These are phyloP conservation scores for Amblyopsis rosae DNA, from an alignment of 2,113 vertebrate genomes.

Conservation along the genomic window DNA sequence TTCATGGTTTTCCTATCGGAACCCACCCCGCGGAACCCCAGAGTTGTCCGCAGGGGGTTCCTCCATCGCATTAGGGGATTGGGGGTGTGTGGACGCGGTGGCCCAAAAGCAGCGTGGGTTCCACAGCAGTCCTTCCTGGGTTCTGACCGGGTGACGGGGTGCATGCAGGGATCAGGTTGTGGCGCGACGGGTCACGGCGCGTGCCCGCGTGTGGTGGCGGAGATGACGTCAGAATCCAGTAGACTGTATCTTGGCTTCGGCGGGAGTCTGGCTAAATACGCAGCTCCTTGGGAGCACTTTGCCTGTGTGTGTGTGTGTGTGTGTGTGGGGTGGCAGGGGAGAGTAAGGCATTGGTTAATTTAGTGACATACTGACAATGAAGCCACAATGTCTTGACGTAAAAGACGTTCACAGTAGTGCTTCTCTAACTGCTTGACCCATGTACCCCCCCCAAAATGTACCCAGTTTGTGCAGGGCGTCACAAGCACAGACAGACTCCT, in stretches of 20 bases:
- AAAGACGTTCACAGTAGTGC: neutral
- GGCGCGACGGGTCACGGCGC: neutral
- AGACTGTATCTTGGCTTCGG: conserved; percentile 66
- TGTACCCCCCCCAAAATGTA: too few species aligned
- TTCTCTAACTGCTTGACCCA: too few species aligned
- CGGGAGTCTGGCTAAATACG: conserved; percentile 6
- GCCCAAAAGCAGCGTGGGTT: too few species aligned
- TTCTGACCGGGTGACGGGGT: neutral
- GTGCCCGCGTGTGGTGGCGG: conserved; percentile 11
- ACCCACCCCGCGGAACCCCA: neutral
- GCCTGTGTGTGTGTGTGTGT: conserved; percentile 61
- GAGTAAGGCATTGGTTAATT: neutral
- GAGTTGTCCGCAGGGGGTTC: too few species aligned
- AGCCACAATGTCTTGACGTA: neutral
- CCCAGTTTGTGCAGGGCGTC: too few species aligned
- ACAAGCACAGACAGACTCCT: too few species aligned
- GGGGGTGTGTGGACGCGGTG: too few species aligned
- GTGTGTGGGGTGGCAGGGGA: neutral
- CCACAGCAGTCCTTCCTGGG: too few species aligned
- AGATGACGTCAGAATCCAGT: conserved; percentile 73
- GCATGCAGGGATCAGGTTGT: conserved; percentile 10
- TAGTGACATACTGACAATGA: neutral
- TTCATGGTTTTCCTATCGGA: conserved; percentile 18
- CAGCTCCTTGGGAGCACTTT: conserved; percentile 46
- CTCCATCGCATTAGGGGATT: too few species aligned